Conservation (phyloP, 30 jellyfish, hydroid and myxozoan genomes). For the Hydra vulgaris region DNA sequence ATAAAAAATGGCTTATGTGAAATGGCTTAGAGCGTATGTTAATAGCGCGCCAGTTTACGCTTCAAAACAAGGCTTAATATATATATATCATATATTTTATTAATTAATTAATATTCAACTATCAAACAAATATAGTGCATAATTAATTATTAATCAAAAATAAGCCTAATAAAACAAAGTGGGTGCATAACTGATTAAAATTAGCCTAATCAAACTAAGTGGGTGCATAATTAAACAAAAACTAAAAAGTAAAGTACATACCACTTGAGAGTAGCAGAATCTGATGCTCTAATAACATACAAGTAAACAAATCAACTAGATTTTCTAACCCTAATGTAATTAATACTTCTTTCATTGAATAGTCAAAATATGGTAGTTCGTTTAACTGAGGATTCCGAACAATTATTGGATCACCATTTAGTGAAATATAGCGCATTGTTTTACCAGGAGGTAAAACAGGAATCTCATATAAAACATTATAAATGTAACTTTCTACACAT, state of each 20-base stretch:
- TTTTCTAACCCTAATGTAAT: slow-evolving; percentile 77
- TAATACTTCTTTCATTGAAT: slow-evolving; percentile 65
- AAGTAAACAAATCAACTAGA: slow-evolving; percentile 86
- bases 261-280: slow-evolving; percentile 77
- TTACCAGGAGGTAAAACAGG: slow-evolving; percentile 98
- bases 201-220: not conserved
- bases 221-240: not conserved
- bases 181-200: too few relatives aligned
- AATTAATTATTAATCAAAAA: too few relatives aligned
- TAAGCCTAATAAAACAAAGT: too few relatives aligned
- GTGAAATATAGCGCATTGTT: slow-evolving; percentile 43
- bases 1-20: too few relatives aligned
- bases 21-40: too few relatives aligned
- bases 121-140: too few relatives aligned
- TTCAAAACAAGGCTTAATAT: too few relatives aligned
- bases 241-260: slow-evolving; percentile 4
- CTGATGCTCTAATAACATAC: slow-evolving; percentile 91
- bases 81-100: too few relatives aligned
- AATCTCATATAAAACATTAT: slow-evolving; percentile 60
- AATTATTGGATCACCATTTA: slow-evolving; percentile 66
- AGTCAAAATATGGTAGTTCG: slow-evolving; percentile 81
- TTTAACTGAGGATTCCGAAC: slow-evolving; percentile 54
- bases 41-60: too few relatives aligned
- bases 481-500: slow-evolving; percentile 64
- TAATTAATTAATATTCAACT: too few relatives aligned